Base-by-base conservation (phyloP, 1,140 invertebrate genomes). In the Dendroctonus valens region DNA sequence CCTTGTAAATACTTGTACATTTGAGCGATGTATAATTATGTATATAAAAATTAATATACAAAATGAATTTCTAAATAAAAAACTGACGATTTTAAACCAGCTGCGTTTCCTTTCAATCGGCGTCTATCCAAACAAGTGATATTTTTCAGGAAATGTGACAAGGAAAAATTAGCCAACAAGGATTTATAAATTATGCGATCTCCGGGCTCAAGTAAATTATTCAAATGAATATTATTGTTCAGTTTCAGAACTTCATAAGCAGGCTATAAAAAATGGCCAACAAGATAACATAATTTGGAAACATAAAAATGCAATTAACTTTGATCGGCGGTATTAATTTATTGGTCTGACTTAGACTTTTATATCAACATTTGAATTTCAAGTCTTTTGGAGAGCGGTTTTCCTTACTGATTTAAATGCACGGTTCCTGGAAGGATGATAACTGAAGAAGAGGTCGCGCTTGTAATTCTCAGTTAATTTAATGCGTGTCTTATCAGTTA, bases 271-370 rank as follows among this genome's bases (percentile, higher is more conserved):
- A 61, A 61, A 61, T 61, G 59, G 48, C 59, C 48, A 61, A 61
- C 59, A 61, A 61, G 59, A 61, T 61, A 61, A 61, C 49, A 61
- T 61, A 51, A 61, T 51, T 61, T 52, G 49, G 48, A 51, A 51
- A 61, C 59, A 63, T 63, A 63, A 63, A 63, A 63, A 63, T 54
- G 41, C 50, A 54, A 63, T 63, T 63, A 54, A 63, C 41, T 63
- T 63, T 54, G 52, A 53, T 63, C n/a, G 38, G 41, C 46, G 51
- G 38, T 53, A 54, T 41, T 52, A 52, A 52, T 61, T 51, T 52
- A 61, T 59, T 59, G 12, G 58, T 38, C 44, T 59, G 58, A 9
- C 11, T 41, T 58, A 58, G 55, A 44, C 15, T 58, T 58, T 54
- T 46, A 46, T 52, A 52, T 52, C 9, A 9, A 26, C 15, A 26